Conservation (phyloP, 92 coral and sea anemone genomes). For the Epizoanthus rinbou region DNA sequence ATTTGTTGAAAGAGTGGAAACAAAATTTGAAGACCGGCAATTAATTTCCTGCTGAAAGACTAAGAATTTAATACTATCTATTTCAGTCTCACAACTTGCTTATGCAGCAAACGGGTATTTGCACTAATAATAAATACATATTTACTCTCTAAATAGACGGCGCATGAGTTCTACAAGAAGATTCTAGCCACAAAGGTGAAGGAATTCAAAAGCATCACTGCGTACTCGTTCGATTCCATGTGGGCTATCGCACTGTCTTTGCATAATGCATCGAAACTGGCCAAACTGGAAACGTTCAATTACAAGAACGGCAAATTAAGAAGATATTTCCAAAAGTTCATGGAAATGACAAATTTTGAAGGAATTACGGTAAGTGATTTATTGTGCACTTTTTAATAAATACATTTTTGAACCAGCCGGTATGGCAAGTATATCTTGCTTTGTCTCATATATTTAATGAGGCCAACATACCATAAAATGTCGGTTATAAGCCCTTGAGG, state of each 20-base stretch:
- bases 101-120: not conserved
- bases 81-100: too few relatives aligned
- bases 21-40: too few relatives aligned
- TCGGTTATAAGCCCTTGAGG: too few relatives aligned
- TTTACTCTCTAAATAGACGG: constrained; percentile 50
- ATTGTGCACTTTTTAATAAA: too few relatives aligned
- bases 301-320: constrained; percentile 40
- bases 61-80: too few relatives aligned
- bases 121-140: not conserved
- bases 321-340: constrained; percentile 13
- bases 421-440: too few relatives aligned
- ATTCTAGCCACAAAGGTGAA: constrained; percentile 43
- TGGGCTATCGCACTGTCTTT: constrained; percentile 82
- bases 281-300: constrained; percentile 45
- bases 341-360: constrained; percentile 57
- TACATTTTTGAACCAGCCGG: too few relatives aligned
- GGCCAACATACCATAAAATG: too few relatives aligned
- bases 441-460: too few relatives aligned
- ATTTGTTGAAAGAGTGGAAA: too few relatives aligned
- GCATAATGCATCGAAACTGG: constrained; percentile 39
- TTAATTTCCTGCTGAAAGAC: too few relatives aligned
- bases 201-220: constrained; percentile 43
- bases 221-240: constrained; percentile 87
- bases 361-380: constrained; percentile 81
- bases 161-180: constrained; percentile 48